Evolutionary conservation across 2,797 vertebrate species (phyloP), one percentile per base, ranked within the genome.

Genomic region (Trachurus trachurus): DNA sequence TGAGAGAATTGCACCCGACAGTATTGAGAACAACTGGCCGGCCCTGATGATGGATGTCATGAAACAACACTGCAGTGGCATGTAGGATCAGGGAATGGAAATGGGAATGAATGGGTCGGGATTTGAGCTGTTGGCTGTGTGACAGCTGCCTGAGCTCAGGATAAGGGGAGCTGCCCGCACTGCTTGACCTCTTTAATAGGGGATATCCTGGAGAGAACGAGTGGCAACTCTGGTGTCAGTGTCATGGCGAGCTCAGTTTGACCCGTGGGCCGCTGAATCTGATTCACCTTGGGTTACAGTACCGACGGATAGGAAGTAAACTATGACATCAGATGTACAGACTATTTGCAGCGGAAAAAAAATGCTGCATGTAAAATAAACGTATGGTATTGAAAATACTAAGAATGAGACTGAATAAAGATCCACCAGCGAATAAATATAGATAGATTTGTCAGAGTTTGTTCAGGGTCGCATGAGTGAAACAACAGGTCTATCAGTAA

Each of bases 61-160:
- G 62, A 86, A 88, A 86, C 63, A 85, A 86, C 85, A 78, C 73
- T 53, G 77, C 88, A 76, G 80, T 73, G 91, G 91, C 83, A 88
- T 82, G 81, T 29, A 54, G 91, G 88, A 83, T 89, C 88, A 85
- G 81, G 84, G 84, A 78, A 87, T 85, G 84, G 89, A 87, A 79
- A 88, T 79, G 85, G 85, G 75, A 92, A 85, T 81, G 68, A 80
- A 92, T 76, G 74, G 84, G 82, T 67, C 78, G 80, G 91, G 92
- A 93, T 93, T 89, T 93, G 81, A 89, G 88, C 86, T 78, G 78
- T 73, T 88, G 85, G 84, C 83, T 84, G 77, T 60, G 64, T 84
- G 89, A 93, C 94, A 95, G 93, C 94, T 95, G 94, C 92, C 85
- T 89, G 88, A 90, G 88, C 92, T 92, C 83, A 85, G 92, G 89